phyloP scores from a whole-genome alignment of 2,888 invertebrate species.

The Drepana falcataria region DNA sequence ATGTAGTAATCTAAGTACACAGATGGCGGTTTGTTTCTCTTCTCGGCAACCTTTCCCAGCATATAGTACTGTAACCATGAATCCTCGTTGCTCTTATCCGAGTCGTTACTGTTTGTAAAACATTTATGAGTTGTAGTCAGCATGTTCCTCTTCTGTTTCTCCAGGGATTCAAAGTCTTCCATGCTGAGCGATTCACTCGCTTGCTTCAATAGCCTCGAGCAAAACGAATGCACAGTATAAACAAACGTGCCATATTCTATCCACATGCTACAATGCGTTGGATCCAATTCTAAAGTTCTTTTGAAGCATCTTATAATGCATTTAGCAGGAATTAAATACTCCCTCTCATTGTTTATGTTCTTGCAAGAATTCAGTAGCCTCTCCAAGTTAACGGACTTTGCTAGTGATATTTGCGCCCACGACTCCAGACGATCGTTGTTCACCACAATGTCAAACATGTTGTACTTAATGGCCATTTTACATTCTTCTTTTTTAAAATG shows the following conservation, averaged over 20 bases:
- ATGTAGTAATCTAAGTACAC: constrained; percentile 89
- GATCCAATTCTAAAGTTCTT: constrained; percentile 86
- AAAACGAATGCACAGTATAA: constrained; percentile 93
- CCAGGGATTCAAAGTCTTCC: constrained; percentile 86
- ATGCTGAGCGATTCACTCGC: constrained; percentile 86
- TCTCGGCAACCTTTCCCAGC: constrained; percentile 97
- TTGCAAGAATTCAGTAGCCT: constrained; percentile 87
- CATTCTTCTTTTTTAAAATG: constrained; percentile 93
- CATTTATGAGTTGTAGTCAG: constrained; percentile 87
- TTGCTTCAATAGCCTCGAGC: constrained; percentile 90
- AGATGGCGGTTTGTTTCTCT: constrained; percentile 85
- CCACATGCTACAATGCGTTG: constrained; percentile 87
- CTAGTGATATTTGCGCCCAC: constrained; percentile 94
- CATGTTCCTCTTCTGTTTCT: constrained; percentile 88
- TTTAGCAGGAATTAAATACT: constrained; percentile 83
- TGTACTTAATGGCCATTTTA: constrained; percentile 87
- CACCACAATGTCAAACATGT: constrained; percentile 88
- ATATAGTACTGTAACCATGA: constrained; percentile 96
- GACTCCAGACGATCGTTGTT: constrained; percentile 91
- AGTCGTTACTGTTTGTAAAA: constrained; percentile 79
- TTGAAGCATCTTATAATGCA: constrained; percentile 89
- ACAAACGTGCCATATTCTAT: constrained; percentile 95
- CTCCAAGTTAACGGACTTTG: constrained; percentile 87
- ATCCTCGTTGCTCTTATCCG: constrained; percentile 85
- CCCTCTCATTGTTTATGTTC: constrained; percentile 77